Conservation (phyloP, 2,888 invertebrate genomes). For the Rhodophaea formosa region DNA sequence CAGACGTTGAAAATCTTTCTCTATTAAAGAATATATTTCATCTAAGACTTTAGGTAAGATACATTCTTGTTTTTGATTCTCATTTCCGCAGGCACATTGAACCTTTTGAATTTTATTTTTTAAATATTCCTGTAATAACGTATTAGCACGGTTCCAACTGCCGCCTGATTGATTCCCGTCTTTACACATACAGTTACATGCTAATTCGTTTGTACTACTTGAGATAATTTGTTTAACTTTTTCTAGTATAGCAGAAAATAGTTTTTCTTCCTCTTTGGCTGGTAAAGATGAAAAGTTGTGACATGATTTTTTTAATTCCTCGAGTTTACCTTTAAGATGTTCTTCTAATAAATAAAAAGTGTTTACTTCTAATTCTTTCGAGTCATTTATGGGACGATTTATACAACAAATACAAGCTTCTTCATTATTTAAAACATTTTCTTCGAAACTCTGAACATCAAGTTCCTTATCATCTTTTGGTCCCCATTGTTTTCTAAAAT, state of each 20-base stretch:
- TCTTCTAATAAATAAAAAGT: constrained; percentile 62
- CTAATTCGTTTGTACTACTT: constrained; percentile 46
- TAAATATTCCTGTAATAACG: constrained; percentile 68
- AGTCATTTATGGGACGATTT: constrained; percentile 34
- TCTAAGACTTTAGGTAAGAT: constrained; percentile 52
- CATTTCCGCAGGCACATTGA: constrained; percentile 50
- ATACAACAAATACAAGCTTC: constrained; percentile 57
- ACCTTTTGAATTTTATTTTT: constrained; percentile 65
- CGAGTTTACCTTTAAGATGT: constrained; percentile 57
- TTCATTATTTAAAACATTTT: constrained; percentile 37
- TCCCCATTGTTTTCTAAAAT: constrained; percentile 28
- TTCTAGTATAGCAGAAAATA: constrained; percentile 50
- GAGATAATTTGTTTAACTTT: constrained; percentile 61
- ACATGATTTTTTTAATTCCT: constrained; percentile 45
- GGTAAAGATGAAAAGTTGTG: constrained; percentile 48
- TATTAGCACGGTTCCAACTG: constrained; percentile 68
- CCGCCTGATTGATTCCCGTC: constrained; percentile 35
- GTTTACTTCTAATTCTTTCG: constrained; percentile 63
- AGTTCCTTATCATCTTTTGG: constrained; percentile 18
- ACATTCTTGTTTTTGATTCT: constrained; percentile 35
- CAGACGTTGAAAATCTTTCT: constrained; percentile 65
- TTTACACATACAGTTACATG: constrained; percentile 44
- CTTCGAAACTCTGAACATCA: constrained; percentile 23
- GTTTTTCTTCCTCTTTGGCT: constrained; percentile 50
- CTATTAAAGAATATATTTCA: constrained; percentile 60